Evolutionary conservation across 2,888 invertebrate species (phyloP).

Genomic region (Willowsia nigromaculata): DNA sequence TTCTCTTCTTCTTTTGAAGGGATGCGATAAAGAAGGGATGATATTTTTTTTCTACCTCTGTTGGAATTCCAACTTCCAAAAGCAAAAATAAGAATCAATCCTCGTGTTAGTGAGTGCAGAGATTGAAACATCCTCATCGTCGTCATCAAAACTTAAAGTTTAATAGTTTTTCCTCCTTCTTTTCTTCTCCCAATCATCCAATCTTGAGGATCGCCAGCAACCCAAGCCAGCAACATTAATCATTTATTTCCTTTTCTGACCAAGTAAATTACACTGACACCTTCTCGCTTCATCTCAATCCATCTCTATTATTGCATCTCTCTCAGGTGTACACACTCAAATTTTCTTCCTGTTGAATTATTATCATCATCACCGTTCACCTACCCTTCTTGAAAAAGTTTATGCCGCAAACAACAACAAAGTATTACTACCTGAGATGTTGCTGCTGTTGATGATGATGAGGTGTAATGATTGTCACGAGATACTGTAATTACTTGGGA

Average conservation of each 20-base stretch:
- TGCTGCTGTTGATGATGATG: slow-evolving; percentile 31
- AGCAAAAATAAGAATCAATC: slow-evolving; percentile 38
- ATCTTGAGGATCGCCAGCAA: slow-evolving; percentile 1
- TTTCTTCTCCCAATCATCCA: slow-evolving; percentile 53
- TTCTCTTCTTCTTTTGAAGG: background rate
- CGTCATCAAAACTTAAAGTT: slow-evolving; percentile 4
- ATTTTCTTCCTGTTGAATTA: background rate
- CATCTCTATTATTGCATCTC: slow-evolving; percentile 36
- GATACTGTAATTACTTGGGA: slow-evolving; percentile 66
- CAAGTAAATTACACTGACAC: slow-evolving; percentile 70
- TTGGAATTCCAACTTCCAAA: slow-evolving; percentile 62
- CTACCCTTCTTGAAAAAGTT: background rate
- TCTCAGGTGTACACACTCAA: background rate
- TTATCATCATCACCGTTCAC: background rate
- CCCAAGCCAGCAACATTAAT: slow-evolving; percentile 65
- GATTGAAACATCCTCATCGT: slow-evolving; percentile 9
- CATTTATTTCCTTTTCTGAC: slow-evolving; percentile 71
- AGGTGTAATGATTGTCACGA: slow-evolving; percentile 67
- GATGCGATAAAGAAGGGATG: background rate
- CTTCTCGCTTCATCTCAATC: slow-evolving; percentile 54
- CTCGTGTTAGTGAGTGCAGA: background rate
- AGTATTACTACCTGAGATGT: background rate
- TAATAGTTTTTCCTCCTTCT: slow-evolving; percentile 25
- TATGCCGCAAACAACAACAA: background rate
- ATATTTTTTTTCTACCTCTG: background rate